Evolutionary conservation across 2,113 vertebrate genomes (phyloP).

Genomic region (Chloebia gouldiae): DNA sequence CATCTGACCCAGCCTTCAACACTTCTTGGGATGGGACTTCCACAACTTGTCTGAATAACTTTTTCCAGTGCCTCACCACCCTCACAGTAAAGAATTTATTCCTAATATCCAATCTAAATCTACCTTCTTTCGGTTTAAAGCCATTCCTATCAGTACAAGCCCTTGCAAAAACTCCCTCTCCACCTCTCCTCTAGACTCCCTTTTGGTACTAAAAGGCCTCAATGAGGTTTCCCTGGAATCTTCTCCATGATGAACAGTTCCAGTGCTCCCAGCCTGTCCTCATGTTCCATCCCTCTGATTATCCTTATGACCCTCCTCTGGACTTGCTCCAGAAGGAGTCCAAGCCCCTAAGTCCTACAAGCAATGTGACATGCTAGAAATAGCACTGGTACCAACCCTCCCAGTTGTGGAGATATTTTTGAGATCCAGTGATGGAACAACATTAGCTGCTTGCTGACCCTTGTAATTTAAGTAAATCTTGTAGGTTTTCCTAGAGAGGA

Average conservation of each 20-base stretch:
- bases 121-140: background rate
- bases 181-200: background rate
- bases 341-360: background rate
- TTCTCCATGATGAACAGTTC: background rate
- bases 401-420: background rate
- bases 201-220: background rate
- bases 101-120: background rate
- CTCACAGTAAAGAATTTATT: background rate
- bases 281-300: background rate
- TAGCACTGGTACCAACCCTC: background rate
- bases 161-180: background rate
- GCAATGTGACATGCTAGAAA: accelerated
- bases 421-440: background rate
- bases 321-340: background rate
- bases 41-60: background rate
- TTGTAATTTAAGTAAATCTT: background rate
- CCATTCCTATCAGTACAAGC: background rate
- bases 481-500: background rate
- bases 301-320: background rate
- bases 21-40: background rate
- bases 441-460: background rate
- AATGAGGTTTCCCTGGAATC: background rate
- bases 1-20: background rate
- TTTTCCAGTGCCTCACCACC: background rate
- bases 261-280: background rate